Conservation (phyloP, 2,113 vertebrate genomes). For the Zosterops japonicus region DNA sequence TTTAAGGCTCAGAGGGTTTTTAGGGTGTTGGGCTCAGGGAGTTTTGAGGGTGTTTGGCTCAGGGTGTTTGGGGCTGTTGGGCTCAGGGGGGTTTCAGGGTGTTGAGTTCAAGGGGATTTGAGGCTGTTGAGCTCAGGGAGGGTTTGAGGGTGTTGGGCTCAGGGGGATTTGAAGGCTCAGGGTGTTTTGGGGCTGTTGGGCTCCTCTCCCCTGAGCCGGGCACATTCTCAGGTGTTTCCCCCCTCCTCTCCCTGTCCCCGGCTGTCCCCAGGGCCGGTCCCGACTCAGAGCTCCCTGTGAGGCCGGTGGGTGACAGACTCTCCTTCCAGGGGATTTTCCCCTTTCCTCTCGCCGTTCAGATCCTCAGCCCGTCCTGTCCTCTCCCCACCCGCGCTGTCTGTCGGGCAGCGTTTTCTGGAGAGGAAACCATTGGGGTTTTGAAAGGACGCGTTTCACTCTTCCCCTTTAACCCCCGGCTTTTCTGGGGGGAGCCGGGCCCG, state of each 20-base stretch:
- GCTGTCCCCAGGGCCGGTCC: background rate
- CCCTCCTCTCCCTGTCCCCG: background rate
- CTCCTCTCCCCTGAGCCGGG: background rate
- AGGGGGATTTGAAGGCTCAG: background rate
- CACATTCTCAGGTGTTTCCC: background rate
- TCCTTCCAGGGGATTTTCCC: background rate
- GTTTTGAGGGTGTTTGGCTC: no score
- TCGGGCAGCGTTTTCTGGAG: constrained; percentile 61
- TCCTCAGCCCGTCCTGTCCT: constrained; percentile 22
- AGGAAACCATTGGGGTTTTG: constrained; percentile 74
- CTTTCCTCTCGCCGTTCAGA: constrained; percentile 21
- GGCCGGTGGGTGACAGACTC: background rate
- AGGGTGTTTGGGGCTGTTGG: no score
- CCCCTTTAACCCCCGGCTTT: constrained; percentile 71
- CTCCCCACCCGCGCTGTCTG: constrained; percentile 8
- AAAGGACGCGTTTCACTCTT: constrained; percentile 74
- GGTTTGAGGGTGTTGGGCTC: background rate
- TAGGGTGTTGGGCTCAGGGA: no score
- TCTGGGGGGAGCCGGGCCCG: background rate
- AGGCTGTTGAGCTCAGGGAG: no score
- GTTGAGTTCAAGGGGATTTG: no score
- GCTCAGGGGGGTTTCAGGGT: no score
- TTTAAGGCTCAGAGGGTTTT: no score
- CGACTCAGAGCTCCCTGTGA: background rate
- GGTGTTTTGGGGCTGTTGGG: background rate